Conservation (phyloP, 2,797 vertebrate genomes). For the Betta splendens region DNA sequence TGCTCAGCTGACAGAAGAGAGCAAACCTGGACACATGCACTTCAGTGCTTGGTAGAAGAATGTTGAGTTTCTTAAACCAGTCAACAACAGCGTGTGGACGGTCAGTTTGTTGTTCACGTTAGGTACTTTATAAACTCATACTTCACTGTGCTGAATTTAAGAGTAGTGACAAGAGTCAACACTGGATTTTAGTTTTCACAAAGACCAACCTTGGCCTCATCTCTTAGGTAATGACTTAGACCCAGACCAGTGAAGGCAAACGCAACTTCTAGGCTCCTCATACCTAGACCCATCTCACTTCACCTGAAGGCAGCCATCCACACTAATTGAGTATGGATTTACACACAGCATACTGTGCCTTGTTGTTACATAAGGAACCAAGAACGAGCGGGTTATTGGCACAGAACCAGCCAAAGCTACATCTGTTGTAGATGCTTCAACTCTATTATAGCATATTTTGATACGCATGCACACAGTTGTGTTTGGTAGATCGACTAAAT, state of each 20-base stretch:
- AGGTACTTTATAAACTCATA: too few relatives aligned
- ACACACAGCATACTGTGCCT: conserved; percentile 76
- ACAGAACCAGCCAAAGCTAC: conserved; percentile 45
- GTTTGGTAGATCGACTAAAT: too few relatives aligned
- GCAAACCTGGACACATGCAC: conserved; percentile 21
- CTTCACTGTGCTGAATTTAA: too few relatives aligned
- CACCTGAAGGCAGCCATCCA: conserved; percentile 68
- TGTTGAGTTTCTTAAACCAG: neutral
- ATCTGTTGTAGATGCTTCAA: neutral
- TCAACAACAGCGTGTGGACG: too few relatives aligned
- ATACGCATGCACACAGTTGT: too few relatives aligned
- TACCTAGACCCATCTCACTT: conserved; percentile 71
- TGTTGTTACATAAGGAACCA: conserved; percentile 81
- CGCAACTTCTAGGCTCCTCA: conserved; percentile 14
- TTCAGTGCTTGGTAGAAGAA: neutral
- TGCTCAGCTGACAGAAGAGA: conserved; percentile 37
- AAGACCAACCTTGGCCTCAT: neutral
- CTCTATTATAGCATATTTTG: too few relatives aligned
- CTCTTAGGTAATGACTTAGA: neutral
- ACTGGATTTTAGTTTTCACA: neutral
- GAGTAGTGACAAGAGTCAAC: too few relatives aligned
- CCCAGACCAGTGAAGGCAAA: conserved; percentile 17
- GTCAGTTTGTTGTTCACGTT: too few relatives aligned
- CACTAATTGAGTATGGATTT: conserved; percentile 74
- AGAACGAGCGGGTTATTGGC: conserved; percentile 73